These are phyloP conservation scores for Parnassius orleans DNA, from an alignment of 2,888 invertebrate species.

Conservation along the genomic window DNA sequence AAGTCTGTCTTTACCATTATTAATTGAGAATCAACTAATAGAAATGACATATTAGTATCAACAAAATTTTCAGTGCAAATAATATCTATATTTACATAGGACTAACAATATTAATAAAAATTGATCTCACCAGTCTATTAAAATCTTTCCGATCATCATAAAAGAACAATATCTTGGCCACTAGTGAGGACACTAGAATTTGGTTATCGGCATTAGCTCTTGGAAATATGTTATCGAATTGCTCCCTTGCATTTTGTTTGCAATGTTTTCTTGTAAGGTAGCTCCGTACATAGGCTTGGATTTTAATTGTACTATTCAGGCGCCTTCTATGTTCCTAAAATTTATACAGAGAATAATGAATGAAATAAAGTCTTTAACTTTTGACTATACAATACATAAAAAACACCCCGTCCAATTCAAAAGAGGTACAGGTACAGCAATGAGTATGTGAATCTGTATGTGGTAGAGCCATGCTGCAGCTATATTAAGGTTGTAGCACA, in stretches of 20 bases:
- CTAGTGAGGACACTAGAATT: conserved; percentile 76
- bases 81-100: too few species aligned
- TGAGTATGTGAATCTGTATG: too few species aligned
- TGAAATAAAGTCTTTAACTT: background rate
- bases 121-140: conserved; percentile 63
- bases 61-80: too few species aligned
- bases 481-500: too few species aligned
- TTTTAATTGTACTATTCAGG: conserved; percentile 87
- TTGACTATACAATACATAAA: too few species aligned
- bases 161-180: conserved; percentile 88
- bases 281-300: conserved; percentile 91
- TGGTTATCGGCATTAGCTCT: conserved; percentile 67
- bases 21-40: too few species aligned
- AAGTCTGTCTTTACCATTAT: too few species aligned
- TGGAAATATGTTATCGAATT: conserved; percentile 84
- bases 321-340: conserved; percentile 85
- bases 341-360: background rate
- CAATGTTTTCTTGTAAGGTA: conserved; percentile 85
- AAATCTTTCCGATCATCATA: conserved; percentile 84
- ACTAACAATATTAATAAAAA: background rate
- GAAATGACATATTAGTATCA: too few species aligned
- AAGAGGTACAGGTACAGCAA: too few species aligned
- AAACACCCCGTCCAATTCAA: too few species aligned
- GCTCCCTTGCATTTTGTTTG: conserved; percentile 83
- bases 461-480: too few species aligned